Evolutionary conservation across 2,888 invertebrate species (phyloP), one percentile per base, ranked within the genome.

Genomic region (Ophion obscuratus): DNA sequence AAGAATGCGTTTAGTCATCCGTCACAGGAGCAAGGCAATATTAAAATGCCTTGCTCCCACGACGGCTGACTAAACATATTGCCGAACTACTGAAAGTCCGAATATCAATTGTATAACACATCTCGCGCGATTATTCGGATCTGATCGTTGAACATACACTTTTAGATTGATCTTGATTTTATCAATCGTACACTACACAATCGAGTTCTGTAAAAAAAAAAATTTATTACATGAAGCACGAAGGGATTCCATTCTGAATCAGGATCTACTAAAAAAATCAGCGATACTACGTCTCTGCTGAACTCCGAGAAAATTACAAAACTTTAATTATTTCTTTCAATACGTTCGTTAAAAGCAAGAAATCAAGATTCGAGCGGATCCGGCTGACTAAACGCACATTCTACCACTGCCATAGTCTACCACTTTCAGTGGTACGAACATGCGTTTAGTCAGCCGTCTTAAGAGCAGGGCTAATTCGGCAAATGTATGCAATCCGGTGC

Each of bases 401-500:
- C 6, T 40, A 9, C 40, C 17, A 17, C 53, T 5, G 14, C 14
- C 14, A 53, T 4, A 53, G 3, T 17, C 14, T 14, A 53, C 53
- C 53, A 17, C 53, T 53, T 5, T 14, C 17, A 14, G 53, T 14
- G 17, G 53, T 53, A 17, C 53, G 53, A 5, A 5, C 53, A 53
- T 2, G 4, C 17, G 74, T 62, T 62, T 62, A 20, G 24, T 75
- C 44, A 75, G 47, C 61, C 44, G 62, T 44, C 14, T 14, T 10
- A 44, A 14, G 24, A 61, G 59, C 61, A 31, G n/a, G 36, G 59
- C 11, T 36, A 71, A 53, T 31, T 53, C n/a, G n/a, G 36, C 6
- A 67, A 47, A 67, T 36, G 67, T 20, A 61, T 68, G 17, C 53
- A 75, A 81, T n/a, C 14, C n/a, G 31, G 40, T 40, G 36, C 27